A percentile compares a stretch with the other conserved stretches of the same genome.
phyloP scores from a whole-genome alignment of 2,888 invertebrate genomes.

The Lepeophtheirus nordmannii region DNA sequence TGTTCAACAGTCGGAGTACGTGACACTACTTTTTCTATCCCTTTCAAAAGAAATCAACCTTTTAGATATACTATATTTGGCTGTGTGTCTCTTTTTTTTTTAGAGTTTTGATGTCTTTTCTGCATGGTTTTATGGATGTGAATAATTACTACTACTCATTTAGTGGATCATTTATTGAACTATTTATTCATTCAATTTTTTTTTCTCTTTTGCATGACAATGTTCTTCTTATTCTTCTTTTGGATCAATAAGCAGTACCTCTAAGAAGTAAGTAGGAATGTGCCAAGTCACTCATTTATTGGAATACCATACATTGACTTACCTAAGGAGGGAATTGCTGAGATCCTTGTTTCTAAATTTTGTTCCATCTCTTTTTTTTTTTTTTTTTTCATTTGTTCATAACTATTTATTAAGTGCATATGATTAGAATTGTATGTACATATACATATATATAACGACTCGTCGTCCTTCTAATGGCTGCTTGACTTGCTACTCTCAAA shows the following conservation, averaged over 20 bases:
- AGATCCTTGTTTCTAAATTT: background rate
- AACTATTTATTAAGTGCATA: no score
- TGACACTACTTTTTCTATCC: background rate
- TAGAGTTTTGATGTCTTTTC: background rate
- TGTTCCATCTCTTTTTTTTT: no score
- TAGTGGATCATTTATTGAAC: background rate
- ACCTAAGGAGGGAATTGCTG: background rate
- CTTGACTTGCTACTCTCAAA: no score
- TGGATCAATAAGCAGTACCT: conserved; percentile 14
- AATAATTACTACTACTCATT: background rate
- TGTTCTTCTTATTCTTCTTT: background rate
- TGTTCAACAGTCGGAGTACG: background rate
- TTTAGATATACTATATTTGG: background rate
- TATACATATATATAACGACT: no score
- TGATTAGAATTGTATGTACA: no score
- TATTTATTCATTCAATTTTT: background rate
- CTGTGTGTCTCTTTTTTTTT: background rate
- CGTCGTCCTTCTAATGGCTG: no score
- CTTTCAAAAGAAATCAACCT: background rate
- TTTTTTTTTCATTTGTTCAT: no score
- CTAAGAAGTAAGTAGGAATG: conserved; percentile 21
- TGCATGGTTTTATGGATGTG: no score
- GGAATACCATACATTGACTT: background rate
- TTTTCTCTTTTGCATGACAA: background rate
- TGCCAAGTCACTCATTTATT: background rate